These are phyloP conservation scores for Ammodytes dubius DNA, from an alignment of 2,113 vertebrate genomes.

Conservation along the genomic window DNA sequence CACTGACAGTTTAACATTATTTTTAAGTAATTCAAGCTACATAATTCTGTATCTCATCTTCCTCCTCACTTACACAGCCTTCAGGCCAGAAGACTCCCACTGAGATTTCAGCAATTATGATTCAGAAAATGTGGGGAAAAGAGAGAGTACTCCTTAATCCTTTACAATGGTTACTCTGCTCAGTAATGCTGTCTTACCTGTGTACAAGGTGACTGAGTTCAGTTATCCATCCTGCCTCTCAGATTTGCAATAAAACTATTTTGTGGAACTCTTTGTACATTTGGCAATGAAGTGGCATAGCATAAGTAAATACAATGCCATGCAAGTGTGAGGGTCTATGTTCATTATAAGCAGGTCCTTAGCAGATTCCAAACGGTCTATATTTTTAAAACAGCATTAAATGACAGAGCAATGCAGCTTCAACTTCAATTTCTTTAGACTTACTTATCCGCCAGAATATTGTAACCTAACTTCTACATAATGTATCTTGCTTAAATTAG, in stretches of 20 bases:
- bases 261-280: not conserved
- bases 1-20: not conserved
- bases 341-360: not conserved
- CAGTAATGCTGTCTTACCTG: not conserved
- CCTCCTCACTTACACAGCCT: conserved; percentile 26
- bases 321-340: not conserved
- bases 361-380: not conserved
- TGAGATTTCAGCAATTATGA: conserved; percentile 11
- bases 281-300: not conserved
- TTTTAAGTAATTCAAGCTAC: conserved; percentile 34
- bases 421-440: not conserved
- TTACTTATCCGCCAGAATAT: not conserved
- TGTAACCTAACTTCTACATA: not conserved
- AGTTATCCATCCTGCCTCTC: not conserved
- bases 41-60: conserved; percentile 2
- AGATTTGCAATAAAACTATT: not conserved
- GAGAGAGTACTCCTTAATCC: not conserved
- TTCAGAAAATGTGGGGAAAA: not conserved
- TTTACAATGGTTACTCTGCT: not conserved
- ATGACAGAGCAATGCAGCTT: not conserved
- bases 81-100: conserved; percentile 25
- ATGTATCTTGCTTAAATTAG: not conserved
- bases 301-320: not conserved
- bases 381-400: not conserved
- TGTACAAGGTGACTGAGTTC: not conserved